Evolutionary conservation across 1,140 invertebrate species (phyloP), one percentile per base, ranked within the genome.

Genomic region (Subanguina moxae): DNA sequence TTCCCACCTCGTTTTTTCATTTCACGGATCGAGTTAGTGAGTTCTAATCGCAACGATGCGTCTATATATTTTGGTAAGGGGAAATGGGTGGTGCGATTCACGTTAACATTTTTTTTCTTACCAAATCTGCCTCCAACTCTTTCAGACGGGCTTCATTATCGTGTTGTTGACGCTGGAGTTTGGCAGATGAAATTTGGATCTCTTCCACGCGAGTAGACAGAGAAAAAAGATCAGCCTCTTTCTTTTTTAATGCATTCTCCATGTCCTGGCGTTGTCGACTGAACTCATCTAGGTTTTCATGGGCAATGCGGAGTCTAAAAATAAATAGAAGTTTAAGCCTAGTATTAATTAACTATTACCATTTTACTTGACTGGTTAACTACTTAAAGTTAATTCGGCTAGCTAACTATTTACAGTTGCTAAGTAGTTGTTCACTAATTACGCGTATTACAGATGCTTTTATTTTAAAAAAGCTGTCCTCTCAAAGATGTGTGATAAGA

Each of bases 81-180:
- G n/a, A n/a, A n/a, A n/a, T n/a, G n/a, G n/a, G n/a, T n/a, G n/a
- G n/a, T n/a, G n/a, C n/a, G n/a, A n/a, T n/a, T n/a, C n/a, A n/a
- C n/a, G n/a, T n/a, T n/a, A n/a, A n/a, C n/a, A n/a, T n/a, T n/a
- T 93, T 89, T 86, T 97, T 94, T 72, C 92, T 92, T 86, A 97
- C 94, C 73, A 96, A 89, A 87, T 97, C 94, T 83, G 96, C 93
- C 85, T 97, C 93, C 75, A 97, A 87, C 86, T 97, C 94, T 84
- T 96, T 93, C 82, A 96, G 93, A 83, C 94, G 90, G 76, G 90
- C 84, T 85, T 94, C 92, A 74, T 95, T 88, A 88, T 97, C 94
- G 48, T 64, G 97, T 87, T 97, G 93, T 86, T 95, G 93, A 86
- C 93, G 94, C 85, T 94, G 91, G 70, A 92, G 87, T 85, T 95